A percentile compares a stretch with the other conserved stretches of the same genome.
Conservation (phyloP, 2,888 invertebrate genomes). For the Eurytoma californica region DNA sequence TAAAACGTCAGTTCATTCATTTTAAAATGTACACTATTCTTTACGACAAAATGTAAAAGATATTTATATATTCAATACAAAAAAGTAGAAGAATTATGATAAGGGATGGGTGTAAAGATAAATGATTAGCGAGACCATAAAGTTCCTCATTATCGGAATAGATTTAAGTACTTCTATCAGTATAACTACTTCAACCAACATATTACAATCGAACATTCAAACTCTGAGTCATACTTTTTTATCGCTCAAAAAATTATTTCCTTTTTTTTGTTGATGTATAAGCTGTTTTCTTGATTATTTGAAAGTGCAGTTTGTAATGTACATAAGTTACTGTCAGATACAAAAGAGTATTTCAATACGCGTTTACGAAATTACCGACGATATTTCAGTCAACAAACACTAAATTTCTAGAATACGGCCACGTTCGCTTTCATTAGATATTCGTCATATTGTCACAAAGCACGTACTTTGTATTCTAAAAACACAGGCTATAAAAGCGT, state of each 20-base stretch:
- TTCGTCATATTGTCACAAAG: slow-evolving; percentile 3
- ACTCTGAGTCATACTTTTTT: too few relatives aligned
- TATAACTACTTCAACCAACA: too few relatives aligned
- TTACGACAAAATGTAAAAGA: too few relatives aligned
- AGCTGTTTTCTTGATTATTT: too few relatives aligned
- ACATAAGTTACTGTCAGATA: not conserved
- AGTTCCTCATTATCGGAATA: not conserved
- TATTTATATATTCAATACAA: too few relatives aligned
- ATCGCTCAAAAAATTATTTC: too few relatives aligned
- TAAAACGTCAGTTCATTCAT: too few relatives aligned
- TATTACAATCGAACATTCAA: too few relatives aligned
- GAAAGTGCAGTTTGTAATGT: too few relatives aligned
- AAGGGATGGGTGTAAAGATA: not conserved
- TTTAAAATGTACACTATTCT: too few relatives aligned
- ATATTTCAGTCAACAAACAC: not conserved
- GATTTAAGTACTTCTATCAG: too few relatives aligned
- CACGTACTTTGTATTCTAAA: slow-evolving; percentile 23
- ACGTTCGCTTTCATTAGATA: not conserved
- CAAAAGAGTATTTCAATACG: not conserved
- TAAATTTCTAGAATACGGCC: not conserved
- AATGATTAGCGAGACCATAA: slow-evolving; percentile 38
- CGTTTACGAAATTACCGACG: not conserved
- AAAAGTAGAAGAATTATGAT: not conserved
- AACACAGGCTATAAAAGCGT: slow-evolving; percentile 30
- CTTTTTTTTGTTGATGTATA: too few relatives aligned